Percentiles rank a stretch among this genome's conserved stretches.
Conservation (phyloP, 2,113 vertebrate genomes). For the Procavia capensis region DNA sequence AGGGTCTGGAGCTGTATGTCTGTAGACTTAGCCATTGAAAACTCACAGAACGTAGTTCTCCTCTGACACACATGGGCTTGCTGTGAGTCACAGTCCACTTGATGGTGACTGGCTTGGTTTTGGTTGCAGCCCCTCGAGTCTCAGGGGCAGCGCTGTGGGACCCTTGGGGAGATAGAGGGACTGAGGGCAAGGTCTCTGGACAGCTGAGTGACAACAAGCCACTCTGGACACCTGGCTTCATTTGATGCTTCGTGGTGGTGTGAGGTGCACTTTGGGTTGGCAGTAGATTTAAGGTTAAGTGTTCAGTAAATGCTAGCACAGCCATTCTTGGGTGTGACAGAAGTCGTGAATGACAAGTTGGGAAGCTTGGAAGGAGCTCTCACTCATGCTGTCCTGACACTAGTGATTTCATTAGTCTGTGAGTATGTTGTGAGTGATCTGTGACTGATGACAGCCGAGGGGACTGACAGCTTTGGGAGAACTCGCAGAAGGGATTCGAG, state of each 20-base stretch:
- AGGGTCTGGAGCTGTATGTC: not conserved
- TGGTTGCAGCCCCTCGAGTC: not conserved
- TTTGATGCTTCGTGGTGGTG: not conserved
- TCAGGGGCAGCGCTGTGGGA: not conserved
- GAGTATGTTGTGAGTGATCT: not conserved
- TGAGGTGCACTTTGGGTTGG: not conserved
- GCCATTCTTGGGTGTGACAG: not conserved
- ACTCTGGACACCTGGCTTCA: fast-evolving
- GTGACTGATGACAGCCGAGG: not conserved
- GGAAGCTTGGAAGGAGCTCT: fast-evolving
- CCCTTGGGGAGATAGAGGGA: not conserved
- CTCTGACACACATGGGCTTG: too few relatives aligned
- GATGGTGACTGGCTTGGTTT: not conserved
- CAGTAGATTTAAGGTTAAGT: not conserved
- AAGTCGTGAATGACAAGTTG: not conserved
- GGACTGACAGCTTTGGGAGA: not conserved
- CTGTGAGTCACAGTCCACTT: too few relatives aligned
- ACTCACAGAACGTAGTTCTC: too few relatives aligned
- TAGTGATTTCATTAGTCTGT: fast-evolving
- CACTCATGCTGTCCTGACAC: not conserved
- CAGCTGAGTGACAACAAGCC: fast-evolving
- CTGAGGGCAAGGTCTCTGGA: fast-evolving
- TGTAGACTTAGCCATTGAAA: not conserved
- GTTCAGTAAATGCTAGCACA: not conserved
- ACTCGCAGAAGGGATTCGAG: not conserved